Base-by-base conservation (phyloP, 2,888 invertebrate genomes). In the Zaprionus bogoriensis region DNA sequence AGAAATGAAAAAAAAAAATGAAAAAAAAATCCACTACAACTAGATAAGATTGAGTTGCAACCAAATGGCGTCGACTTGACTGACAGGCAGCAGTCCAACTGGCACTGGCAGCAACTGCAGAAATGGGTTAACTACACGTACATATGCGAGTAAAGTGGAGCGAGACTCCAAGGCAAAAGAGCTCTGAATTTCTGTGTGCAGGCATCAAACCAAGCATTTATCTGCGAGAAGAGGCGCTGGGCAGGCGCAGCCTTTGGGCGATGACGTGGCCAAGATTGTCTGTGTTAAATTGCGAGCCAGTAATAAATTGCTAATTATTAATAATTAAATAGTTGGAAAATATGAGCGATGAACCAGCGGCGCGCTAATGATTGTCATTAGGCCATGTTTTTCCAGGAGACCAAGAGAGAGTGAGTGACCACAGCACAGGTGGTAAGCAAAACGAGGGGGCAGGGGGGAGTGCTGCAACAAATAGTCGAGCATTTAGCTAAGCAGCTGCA, bases 221-320 rank as follows among this genome's bases (percentile, higher is more conserved):
- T n/a, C n/a, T n/a, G n/a, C n/a, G n/a, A n/a, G n/a, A n/a, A n/a
- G n/a, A n/a, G 1, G 7, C 4, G 39, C 10, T 27, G 17, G 19
- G 36, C 2, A 23, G 5, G 19, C 20, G 27, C 20, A 4, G 46
- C 7, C 45, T 36, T 36, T 12, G 9, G 27, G 19, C 50, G 36
- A 36, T 17, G 32, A 36, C 17, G 32, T 17, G 17, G 17, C 32
- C 14, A 7, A 36, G 17, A 36, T 47, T 67, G 68, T 45, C 57
- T 66, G 61, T 55, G 57, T 58, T 67, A 79, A 78, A 82, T 76
- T 74, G 67, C 64, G 55, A 55, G 60, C 41, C 60, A 54, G 61
- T 36, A 50, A 52, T 70, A 77, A 82, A 80, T 80, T 80, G 72
- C 61, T 71, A 84, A 87, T 82, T 84, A 71, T 84, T 84, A 81